Evolutionary conservation across 2,797 vertebrate species (phyloP), one percentile per base, ranked within the genome.

Genomic region (Oryzias dopingdopingensis): DNA sequence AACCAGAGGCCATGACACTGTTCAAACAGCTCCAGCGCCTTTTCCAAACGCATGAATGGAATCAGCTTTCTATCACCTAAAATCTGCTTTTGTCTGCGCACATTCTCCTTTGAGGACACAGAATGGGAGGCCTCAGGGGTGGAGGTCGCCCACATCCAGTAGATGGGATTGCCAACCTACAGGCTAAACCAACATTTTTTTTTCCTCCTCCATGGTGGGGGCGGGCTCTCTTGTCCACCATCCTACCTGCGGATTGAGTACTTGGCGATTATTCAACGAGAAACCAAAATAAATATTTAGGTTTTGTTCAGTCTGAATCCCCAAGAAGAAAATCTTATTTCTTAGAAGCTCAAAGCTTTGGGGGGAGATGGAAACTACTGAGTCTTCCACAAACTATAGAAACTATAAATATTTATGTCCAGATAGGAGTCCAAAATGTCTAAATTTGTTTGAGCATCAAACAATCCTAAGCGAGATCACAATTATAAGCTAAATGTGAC

Each of bases 101-200:
- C 56, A 80, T 84, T 78, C 66, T 74, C 73, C 74, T 81, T 58
- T 84, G 86, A 81, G 83, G 80, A 78, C 78, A 85, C 81, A 86
- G 80, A 80, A 81, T 72, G 63, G 76, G 77, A 82, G 76, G 80
- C 73, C 77, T 74, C 4, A 73, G 82, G 83, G 89, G 83, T 72
- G 86, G 85, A 83, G 85, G 84, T 86, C 81, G 83, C 67, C 70
- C 79, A 74, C 78, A 89, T 86, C 83, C 80, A 87, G 86, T 86
- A 82, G 67, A 83, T 76, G 73, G 51, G 72, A 77, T 58, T 70
- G 58, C 57, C 70, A 77, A 84, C 83, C 81, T 87, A 78, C 83
- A 49, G 79, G 65, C 70, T 65, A 40, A 58, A 72, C 45, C 58
- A 42, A 67, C 59, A 57, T 43, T 17, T 45, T 52, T 52, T 51